Base-by-base conservation (phyloP, 2,797 vertebrate genomes). In the Rhabdophis nuchalis region DNA sequence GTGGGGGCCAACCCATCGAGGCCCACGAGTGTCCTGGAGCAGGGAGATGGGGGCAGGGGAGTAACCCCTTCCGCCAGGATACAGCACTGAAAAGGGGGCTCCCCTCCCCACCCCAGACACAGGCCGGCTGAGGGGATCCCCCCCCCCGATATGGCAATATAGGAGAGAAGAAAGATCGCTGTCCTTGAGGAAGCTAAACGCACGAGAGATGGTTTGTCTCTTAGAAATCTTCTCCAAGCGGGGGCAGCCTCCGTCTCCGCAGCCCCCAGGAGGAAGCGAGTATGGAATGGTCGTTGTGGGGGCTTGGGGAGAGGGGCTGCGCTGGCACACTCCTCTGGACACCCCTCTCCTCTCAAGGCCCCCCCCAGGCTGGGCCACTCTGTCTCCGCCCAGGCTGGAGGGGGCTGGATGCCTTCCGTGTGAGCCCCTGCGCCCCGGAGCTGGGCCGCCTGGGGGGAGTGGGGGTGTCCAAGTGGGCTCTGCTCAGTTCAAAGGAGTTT, bases 251-350 rank as follows among this genome's bases (percentile, higher is more conserved):
- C 58, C 12, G 4, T 1, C 52, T 41, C 85, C 0, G 4, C n/a
- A 1, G 5, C 0, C 27, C 5, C 2, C 14, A 29, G 6, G n/a
- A 11, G 58, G 50, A 87, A 54, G 20, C 0, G 0, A 6, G 0
- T 41, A 91, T 46, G 36, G 52, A 16, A 25, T 12, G 60, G 46
- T 1, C 1, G 0, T 8, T 1, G 8, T 1, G 29, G 85, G 46
- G 25, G 82, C 23, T 0, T 64, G 16, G 52, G 12, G 1, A 14
- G 2, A 4, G 6, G 52, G 0, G 25, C 82, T 10, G 12, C 85
- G 20, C 41, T 0, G 1, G 46, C 0, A 1, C 23, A 1, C 23
- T 20, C 52, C 16, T 91, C 92, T 1, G 0, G 50, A 0, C 6
- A 2, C 1, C 8, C 13, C 16, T 53, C 53, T 68, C 64, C 29